phyloP scores from a whole-genome alignment of 2,113 vertebrate genomes.

The Rhodinocichla rosea region DNA sequence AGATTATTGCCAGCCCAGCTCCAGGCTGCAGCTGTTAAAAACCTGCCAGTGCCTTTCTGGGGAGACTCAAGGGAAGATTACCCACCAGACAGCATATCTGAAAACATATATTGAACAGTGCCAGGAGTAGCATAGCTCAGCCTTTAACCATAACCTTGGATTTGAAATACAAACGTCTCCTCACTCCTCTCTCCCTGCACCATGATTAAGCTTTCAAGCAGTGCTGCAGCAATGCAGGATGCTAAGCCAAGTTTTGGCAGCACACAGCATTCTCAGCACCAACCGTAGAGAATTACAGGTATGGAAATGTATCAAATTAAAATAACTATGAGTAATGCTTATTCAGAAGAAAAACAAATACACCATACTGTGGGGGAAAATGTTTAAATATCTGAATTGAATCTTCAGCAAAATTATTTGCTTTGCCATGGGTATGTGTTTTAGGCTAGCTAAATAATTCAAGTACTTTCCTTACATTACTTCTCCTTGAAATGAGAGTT shows the following conservation, averaged over 20 bases:
- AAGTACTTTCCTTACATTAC: conserved; percentile 52
- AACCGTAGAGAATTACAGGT: background rate
- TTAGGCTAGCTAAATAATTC: conserved; percentile 62
- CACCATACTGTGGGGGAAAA: background rate
- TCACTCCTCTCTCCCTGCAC: background rate
- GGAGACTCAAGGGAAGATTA: background rate
- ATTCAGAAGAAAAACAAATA: background rate
- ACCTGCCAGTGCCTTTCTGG: background rate
- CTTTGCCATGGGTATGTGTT: conserved; percentile 17
- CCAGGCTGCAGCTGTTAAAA: background rate
- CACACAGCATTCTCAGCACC: background rate
- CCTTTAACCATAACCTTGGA: background rate
- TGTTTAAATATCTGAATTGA: background rate
- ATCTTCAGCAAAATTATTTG: conserved; percentile 11
- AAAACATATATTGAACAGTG: rapidly evolving
- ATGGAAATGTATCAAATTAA: background rate
- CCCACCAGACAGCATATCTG: background rate
- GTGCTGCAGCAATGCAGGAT: background rate
- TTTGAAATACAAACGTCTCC: background rate
- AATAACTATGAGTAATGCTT: background rate
- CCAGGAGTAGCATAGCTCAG: background rate
- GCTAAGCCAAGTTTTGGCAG: background rate
- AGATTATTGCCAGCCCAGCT: background rate
- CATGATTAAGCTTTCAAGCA: background rate
- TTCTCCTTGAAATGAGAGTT: conserved; percentile 60